Evolutionary conservation across 1,140 invertebrate species (phyloP), one percentile per base, ranked within the genome.

Genomic region (Aphelenchoides besseyi): DNA sequence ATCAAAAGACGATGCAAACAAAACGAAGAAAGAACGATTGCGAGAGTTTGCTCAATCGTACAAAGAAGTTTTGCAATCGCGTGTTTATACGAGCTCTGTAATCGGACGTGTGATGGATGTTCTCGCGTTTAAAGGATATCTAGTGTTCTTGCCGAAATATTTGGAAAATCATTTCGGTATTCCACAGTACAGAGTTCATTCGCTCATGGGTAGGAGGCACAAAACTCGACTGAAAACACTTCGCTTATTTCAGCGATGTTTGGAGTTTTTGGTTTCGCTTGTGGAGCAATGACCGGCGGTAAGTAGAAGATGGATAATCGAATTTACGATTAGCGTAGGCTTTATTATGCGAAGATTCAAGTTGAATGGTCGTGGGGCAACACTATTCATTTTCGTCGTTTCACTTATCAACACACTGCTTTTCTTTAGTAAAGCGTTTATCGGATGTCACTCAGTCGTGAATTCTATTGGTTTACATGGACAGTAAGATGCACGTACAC

Each of bases 141-240:
- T 81, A 52, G 81, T 83, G 8, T 83, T 83, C 68, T 48, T 85
- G 29, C 83, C 82, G 0, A 83, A 83, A 68, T 83, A 84, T 64
- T 64, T 83, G 37, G 82, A 83, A 64, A 77, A 84, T 63, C 82
- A 83, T 57, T 83, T 77, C 70, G 82, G 82, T 33, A 84, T 83
- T 48, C 83, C 82, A 23, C 82, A 80, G 37, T 85, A 85, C 64
- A 61, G 74, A 68, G 81, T 83, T 29, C 83, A 83, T 69, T 54
- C 68, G 2, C 79, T 78, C 12, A 85, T 83, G 82, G 81, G 82
- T 82, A 74, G 52, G 75, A 61, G 1, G 53, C 3, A 12, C 23
- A 32, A 12, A 16, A 1, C 18, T 29, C 2, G 9, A 9, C 53
- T 33, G 33, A 16, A 2, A 71, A 75, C 35, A 66, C 63, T 3